Conservation (phyloP, 2,797 vertebrate genomes). For the Phaenicophaeus curvirostris region DNA sequence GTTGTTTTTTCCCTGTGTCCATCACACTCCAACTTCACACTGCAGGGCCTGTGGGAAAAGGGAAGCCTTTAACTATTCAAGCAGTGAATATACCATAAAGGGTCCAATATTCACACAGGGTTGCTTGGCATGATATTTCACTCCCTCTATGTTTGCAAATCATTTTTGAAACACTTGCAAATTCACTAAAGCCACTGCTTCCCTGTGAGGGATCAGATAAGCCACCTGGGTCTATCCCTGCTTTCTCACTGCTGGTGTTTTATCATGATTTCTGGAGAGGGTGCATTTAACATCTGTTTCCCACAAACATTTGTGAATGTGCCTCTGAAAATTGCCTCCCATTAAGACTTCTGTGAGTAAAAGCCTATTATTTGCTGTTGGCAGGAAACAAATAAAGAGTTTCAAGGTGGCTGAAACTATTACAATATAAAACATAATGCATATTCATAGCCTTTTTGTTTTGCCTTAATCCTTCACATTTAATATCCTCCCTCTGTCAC, state of each 20-base stretch:
- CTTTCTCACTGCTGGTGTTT: background rate
- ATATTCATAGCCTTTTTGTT: slow-evolving; percentile 25
- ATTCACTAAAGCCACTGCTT: background rate
- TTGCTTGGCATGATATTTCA: background rate
- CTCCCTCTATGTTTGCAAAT: background rate
- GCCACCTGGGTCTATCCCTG: background rate
- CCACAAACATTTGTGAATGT: background rate
- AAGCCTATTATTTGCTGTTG: background rate
- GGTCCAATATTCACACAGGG: background rate
- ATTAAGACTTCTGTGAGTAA: slow-evolving; percentile 18
- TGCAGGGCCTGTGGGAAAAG: background rate
- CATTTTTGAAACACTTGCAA: background rate
- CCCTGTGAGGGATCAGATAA: background rate
- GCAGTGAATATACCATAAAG: background rate
- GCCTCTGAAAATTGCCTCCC: slow-evolving; percentile 25
- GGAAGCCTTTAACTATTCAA: background rate
- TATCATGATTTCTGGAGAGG: background rate
- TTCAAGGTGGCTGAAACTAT: slow-evolving; percentile 21
- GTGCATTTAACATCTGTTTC: slow-evolving; percentile 19
- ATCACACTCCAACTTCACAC: background rate
- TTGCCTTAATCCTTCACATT: background rate
- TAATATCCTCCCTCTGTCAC: background rate
- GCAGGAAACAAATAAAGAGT: background rate
- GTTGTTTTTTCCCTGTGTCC: background rate
- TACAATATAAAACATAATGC: background rate